These are phyloP conservation scores for Axis porcinus DNA, from an alignment of 2,113 vertebrate species.

Conservation along the genomic window DNA sequence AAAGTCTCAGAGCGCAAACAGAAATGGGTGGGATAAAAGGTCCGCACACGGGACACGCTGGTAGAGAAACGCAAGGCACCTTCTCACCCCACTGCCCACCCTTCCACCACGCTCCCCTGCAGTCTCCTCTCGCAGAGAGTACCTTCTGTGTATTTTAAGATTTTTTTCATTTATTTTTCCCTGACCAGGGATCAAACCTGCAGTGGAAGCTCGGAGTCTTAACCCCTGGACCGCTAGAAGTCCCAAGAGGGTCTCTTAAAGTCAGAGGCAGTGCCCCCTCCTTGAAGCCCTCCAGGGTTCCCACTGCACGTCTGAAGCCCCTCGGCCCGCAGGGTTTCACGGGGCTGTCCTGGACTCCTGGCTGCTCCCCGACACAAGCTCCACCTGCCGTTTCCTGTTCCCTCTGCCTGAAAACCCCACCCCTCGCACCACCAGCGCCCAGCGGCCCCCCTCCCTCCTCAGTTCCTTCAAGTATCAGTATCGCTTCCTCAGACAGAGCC, in stretches of 20 bases:
- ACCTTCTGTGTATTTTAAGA: background rate
- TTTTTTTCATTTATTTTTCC: background rate
- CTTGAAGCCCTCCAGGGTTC: background rate
- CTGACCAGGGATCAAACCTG: background rate
- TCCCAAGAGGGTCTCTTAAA: background rate
- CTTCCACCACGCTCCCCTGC: background rate
- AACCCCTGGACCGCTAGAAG: background rate
- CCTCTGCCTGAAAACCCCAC: background rate
- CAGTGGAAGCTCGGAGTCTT: background rate
- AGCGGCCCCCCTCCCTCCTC: background rate
- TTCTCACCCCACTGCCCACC: background rate
- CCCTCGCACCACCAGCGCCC: background rate
- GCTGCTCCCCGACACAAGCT: background rate
- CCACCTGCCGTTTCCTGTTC: background rate
- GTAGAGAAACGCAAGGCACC: background rate
- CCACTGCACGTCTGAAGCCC: background rate
- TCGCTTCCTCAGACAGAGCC: background rate
- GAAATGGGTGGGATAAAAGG: background rate
- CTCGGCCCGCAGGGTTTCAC: rapidly evolving
- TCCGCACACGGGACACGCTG: background rate
- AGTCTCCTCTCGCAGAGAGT: background rate
- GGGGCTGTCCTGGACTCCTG: background rate
- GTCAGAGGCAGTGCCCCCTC: background rate
- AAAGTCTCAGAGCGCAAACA: background rate
- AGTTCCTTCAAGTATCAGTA: background rate